Base-by-base conservation (phyloP, 2,888 invertebrate genomes). In the Hirtodrosophila duncani region DNA sequence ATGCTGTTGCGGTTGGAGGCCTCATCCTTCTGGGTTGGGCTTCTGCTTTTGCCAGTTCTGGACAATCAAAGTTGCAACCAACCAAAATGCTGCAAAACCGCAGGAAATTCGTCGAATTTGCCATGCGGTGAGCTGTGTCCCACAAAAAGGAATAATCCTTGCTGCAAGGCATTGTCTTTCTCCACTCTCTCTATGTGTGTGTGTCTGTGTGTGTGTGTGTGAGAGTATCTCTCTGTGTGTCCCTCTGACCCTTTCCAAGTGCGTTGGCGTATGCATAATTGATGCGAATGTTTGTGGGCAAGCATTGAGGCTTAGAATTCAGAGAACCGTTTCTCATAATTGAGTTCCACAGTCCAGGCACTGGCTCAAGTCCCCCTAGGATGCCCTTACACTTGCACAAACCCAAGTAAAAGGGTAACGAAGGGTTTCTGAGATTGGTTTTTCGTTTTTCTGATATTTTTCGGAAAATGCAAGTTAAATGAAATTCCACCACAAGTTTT, bases 101-200 rank as follows among this genome's bases (percentile, higher is more conserved):
- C 75, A 77, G 67, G 67, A 77, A 77, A 77, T 81, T 77, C 79
- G 75, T 81, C 75, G 81, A 77, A 81, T 77, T 77, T 81, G 81
- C 70, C 75, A 67, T 77, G 75, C 81, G 75, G 75, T 79, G 44
- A 75, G 63, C 79, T 66, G 56, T 66, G 59, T 27, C 56, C 49
- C 31, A 36, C 64, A 69, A 67, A 71, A 71, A 71, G 72, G 68
- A 69, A 51, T 65, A 36, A 58, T 50, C 51, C 67, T 66, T 46
- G 58, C 66, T 50, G 51, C 51, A 36, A 57, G 68, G 59, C 21
- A 67, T 59, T 67, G 68, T 60, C 46, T 33, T 39, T 31, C 38
- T 33, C 2, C 23, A 5, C n/a, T n/a, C n/a, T n/a, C n/a, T n/a
- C n/a, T n/a, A n/a, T n/a, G 6, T 36, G 3, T 6, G 14, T 10